A percentile compares a stretch with the other conserved stretches of the same genome.
Evolutionary conservation across 2,888 invertebrate species (phyloP).

Genomic region (Crioceris asparagi): DNA sequence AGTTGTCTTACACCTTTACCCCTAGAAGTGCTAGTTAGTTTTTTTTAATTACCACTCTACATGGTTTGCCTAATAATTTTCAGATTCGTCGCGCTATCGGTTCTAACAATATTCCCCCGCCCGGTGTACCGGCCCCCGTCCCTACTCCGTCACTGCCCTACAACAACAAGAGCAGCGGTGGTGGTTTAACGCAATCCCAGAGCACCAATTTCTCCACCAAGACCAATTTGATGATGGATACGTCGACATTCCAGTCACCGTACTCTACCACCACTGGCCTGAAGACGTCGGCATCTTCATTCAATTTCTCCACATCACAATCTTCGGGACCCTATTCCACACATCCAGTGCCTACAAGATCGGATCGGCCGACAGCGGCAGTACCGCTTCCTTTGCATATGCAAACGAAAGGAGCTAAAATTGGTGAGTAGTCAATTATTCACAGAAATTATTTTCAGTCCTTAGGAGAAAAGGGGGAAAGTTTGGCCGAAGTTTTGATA

Average conservation of each 20-base stretch:
- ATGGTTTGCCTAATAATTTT: too few species aligned
- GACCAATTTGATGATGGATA: slow-evolving; percentile 14
- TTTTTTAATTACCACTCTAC: too few species aligned
- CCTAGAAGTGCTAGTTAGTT: too few species aligned
- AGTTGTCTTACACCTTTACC: too few species aligned
- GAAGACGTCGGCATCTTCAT: slow-evolving; percentile 46
- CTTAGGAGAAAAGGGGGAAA: too few species aligned
- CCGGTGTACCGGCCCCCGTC: slow-evolving; percentile 60
- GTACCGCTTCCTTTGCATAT: slow-evolving; percentile 35
- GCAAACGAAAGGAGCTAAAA: slow-evolving; percentile 31
- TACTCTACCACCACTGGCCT: slow-evolving; percentile 35
- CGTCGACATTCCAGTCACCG: slow-evolving; percentile 31
- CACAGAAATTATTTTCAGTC: too few species aligned
- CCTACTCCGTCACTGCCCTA: slow-evolving; percentile 47
- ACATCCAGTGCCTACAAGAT: slow-evolving; percentile 34
- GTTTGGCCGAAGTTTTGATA: too few species aligned
- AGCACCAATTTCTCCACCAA: slow-evolving; percentile 44
- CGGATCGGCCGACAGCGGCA: slow-evolving; percentile 32
- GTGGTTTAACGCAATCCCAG: slow-evolving; percentile 47
- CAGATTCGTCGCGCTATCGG: slow-evolving; percentile 45
- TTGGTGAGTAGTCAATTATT: slow-evolving; percentile 26
- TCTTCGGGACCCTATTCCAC: slow-evolving; percentile 35
- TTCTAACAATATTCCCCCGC: slow-evolving; percentile 56
- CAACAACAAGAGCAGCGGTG: slow-evolving; percentile 26
- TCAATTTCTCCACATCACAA: slow-evolving; percentile 40